Conservation (phyloP, 1,140 invertebrate genomes). For the Ips typographus region DNA sequence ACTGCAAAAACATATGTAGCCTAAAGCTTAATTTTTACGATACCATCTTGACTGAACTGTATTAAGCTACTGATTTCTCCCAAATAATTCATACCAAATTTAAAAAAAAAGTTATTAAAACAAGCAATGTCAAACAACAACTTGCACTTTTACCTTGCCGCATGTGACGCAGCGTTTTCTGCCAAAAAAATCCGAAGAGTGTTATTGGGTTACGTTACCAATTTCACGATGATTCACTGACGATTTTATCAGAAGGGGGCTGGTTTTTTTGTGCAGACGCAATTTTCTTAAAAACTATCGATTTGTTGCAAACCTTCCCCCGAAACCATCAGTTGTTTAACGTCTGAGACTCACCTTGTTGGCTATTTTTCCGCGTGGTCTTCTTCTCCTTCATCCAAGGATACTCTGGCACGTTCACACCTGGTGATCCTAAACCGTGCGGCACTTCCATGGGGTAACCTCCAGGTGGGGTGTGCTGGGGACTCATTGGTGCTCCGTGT, state of each 20-base stretch:
- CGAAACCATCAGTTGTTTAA: too few species aligned
- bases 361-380: conserved; percentile 83
- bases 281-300: too few species aligned
- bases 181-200: too few species aligned
- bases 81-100: too few species aligned
- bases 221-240: background rate
- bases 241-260: background rate
- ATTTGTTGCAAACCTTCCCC: too few species aligned
- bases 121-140: background rate
- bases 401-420: conserved; percentile 86
- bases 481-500: conserved; percentile 57
- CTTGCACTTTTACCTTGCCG: conserved; percentile 13
- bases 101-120: too few species aligned
- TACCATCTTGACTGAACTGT: too few species aligned
- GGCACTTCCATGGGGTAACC: conserved; percentile 62
- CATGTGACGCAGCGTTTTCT: conserved; percentile 11
- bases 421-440: conserved; percentile 62
- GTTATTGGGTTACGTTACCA: too few species aligned
- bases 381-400: conserved; percentile 99
- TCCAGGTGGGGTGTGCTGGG: conserved; percentile 58
- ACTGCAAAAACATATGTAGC: too few species aligned
- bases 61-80: too few species aligned
- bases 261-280: too few species aligned
- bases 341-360: conserved; percentile 73
- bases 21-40: too few species aligned